phyloP scores from a whole-genome alignment of 2,113 vertebrate genomes.

The Grus americana region DNA sequence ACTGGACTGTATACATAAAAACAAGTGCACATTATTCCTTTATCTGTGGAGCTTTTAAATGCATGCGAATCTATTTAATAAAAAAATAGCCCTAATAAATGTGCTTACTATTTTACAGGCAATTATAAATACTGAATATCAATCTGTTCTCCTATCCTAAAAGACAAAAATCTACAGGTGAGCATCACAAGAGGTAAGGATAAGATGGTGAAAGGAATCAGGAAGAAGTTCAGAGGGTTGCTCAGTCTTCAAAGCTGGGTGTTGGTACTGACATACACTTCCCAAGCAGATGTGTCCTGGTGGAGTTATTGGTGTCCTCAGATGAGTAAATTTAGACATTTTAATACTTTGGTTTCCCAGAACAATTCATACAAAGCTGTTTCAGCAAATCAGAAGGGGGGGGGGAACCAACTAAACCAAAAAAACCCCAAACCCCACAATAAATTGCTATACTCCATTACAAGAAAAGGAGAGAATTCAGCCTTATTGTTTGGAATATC shows the following conservation, averaged over 20 bases:
- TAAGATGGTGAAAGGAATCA: background rate
- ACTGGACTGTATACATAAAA: background rate
- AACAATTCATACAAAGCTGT: background rate
- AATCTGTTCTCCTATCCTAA: background rate
- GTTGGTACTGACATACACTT: background rate
- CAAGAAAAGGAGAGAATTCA: background rate
- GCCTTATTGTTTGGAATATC: background rate
- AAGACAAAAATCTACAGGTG: background rate
- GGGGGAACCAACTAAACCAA: background rate
- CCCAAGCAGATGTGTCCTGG: background rate
- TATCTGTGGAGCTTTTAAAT: background rate
- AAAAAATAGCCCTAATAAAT: background rate
- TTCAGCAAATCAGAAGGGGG: background rate
- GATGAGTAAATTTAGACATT: background rate
- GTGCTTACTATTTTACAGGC: background rate
- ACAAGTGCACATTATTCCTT: background rate
- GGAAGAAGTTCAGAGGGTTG: background rate
- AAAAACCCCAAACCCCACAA: background rate
- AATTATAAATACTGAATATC: background rate
- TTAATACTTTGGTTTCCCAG: background rate
- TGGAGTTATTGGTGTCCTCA: background rate
- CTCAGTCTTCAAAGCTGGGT: background rate
- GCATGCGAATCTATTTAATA: background rate
- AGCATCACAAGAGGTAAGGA: background rate
- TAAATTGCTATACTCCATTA: background rate